These are phyloP conservation scores for Tachyglossus aculeatus DNA, from an alignment of 2,797 vertebrate genomes.

Conservation along the genomic window DNA sequence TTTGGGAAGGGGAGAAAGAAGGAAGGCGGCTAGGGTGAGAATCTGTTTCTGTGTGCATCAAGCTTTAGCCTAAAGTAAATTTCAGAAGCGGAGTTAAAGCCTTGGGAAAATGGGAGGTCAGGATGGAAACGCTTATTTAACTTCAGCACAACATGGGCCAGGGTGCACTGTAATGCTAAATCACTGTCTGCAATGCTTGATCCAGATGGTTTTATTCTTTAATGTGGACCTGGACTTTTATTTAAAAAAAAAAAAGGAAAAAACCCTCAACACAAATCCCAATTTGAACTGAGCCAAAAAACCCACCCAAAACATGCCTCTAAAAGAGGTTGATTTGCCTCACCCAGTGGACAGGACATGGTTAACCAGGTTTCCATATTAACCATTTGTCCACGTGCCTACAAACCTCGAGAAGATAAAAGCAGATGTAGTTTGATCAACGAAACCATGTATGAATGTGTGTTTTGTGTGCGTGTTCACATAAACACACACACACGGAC, in stretches of 20 bases:
- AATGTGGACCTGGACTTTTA: too few species aligned
- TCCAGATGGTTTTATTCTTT: neutral
- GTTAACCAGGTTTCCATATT: constrained; percentile 33
- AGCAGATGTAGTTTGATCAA: constrained; percentile 55
- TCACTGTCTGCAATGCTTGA: neutral
- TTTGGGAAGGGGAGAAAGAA: neutral
- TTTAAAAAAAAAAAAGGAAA: too few species aligned
- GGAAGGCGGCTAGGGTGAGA: constrained; percentile 25
- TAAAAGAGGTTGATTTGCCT: constrained; percentile 41
- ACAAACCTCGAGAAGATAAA: constrained; percentile 40
- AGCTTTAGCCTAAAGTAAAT: constrained; percentile 52
- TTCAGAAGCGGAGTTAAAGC: constrained; percentile 37
- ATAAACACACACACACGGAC: constrained; percentile 60
- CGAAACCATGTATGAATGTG: constrained; percentile 35
- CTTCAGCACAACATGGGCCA: too few species aligned
- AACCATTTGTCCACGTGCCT: neutral
- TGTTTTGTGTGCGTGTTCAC: constrained; percentile 58
- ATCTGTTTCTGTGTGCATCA: constrained; percentile 30
- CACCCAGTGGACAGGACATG: constrained; percentile 12
- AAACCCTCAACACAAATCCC: too few species aligned
- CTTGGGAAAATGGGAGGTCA: constrained; percentile 44
- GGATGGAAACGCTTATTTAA: constrained; percentile 29
- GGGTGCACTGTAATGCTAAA: neutral
- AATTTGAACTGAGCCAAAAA: too few species aligned
- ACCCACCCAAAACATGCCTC: neutral